Percentiles rank a stretch among this genome's conserved stretches.
phyloP scores from a whole-genome alignment of 2,888 invertebrate species.

The Hyppa rectilinea region DNA sequence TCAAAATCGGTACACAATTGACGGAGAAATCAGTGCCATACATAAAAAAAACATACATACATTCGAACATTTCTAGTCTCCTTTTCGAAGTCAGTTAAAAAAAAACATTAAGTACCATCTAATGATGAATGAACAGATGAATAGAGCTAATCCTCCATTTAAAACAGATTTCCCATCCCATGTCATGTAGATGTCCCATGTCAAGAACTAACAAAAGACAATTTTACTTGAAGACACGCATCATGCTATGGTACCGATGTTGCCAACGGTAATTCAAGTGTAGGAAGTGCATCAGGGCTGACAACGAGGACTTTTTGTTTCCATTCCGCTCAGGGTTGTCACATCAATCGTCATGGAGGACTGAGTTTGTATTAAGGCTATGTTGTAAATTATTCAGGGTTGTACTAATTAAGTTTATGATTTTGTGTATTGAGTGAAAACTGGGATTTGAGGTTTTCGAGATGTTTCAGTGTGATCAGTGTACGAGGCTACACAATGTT shows the following conservation, averaged over 20 bases:
- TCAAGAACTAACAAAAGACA: slow-evolving; percentile 43
- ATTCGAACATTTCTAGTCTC: too few relatives aligned
- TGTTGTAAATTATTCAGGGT: slow-evolving; percentile 6
- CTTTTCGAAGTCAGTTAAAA: too few relatives aligned
- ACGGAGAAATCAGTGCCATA: too few relatives aligned
- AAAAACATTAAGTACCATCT: background rate
- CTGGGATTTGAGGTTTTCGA: background rate
- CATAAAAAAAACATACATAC: too few relatives aligned
- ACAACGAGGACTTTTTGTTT: slow-evolving; percentile 49
- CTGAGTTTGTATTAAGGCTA: slow-evolving; percentile 38
- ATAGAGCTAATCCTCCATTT: slow-evolving; percentile 24
- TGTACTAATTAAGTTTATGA: background rate
- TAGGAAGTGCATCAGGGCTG: slow-evolving; percentile 55
- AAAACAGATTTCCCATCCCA: slow-evolving; percentile 20
- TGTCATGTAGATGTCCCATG: slow-evolving; percentile 21
- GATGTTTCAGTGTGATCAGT: background rate
- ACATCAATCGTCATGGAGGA: slow-evolving; percentile 62
- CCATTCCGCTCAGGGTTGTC: slow-evolving; percentile 58
- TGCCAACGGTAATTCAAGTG: slow-evolving; percentile 35
- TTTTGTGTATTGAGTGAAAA: background rate
- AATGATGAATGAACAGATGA: slow-evolving; percentile 39
- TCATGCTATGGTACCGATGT: slow-evolving; percentile 27
- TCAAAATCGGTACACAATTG: too few relatives aligned
- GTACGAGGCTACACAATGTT: too few relatives aligned
- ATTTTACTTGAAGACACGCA: slow-evolving; percentile 24